Base-by-base conservation (phyloP, 2,797 vertebrate species). In the Falco cherrug region DNA sequence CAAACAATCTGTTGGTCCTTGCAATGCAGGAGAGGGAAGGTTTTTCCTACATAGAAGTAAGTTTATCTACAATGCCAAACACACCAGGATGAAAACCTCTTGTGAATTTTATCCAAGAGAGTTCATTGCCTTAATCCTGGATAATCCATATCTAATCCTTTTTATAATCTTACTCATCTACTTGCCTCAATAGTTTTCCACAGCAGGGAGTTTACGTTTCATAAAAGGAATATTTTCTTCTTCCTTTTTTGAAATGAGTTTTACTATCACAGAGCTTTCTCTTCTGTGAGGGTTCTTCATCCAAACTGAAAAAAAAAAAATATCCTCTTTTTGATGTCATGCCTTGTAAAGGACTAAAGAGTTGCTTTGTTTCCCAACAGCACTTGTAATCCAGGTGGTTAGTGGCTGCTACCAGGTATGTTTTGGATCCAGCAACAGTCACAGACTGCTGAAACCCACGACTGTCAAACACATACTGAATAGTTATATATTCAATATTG, bases 81-180 rank as follows among this genome's bases (percentile, higher is more conserved):
- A 78, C 48, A 84, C 6, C 47, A 80, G 51, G 61, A 83, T 84
- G 39, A 92, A 95, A 97, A 87, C 39, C 82, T 78, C 78, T 95
- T 76, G 78, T 81, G 92, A 84, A 89, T 94, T 95, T 91, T 94
- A 96, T 95, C 94, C 76, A 92, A 84, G 76, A 74, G 91, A 61
- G 86, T 92, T 96, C 92, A 92, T 90, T 94, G 92, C 75, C 54
- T 94, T 95, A 96, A 97, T 92, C 93, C 92, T 84, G 59, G 92
- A 85, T 97, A 94, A 97, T 95, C 95, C 90, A 75, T 89, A 84
- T 51, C 92, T 96, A 97, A 97, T 97, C 90, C 93, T 94, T 93
- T 96, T 94, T 87, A 91, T 87, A 95, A 97, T 96, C 94, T 93
- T 78, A 78, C 84, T 91, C 93, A 97, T 94, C 89, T 78, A 89